These are phyloP conservation scores for Thalassaphorura encarpata DNA, from an alignment of 1,140 invertebrate genomes.

Conservation along the genomic window DNA sequence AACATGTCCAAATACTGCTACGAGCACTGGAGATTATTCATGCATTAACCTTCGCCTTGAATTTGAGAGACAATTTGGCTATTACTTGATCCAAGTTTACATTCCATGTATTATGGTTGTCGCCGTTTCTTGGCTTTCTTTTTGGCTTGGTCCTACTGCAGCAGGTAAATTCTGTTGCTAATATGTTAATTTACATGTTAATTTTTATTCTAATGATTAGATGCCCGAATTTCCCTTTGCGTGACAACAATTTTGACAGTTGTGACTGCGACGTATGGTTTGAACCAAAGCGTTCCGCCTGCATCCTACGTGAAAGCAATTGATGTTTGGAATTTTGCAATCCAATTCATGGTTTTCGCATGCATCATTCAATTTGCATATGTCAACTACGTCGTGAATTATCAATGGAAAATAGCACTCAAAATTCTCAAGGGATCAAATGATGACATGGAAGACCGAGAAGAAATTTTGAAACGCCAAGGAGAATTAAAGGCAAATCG, in stretches of 20 bases:
- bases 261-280: slow-evolving; percentile 46
- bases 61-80: slow-evolving; percentile 46
- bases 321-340: slow-evolving; percentile 40
- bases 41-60: slow-evolving; percentile 36
- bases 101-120: slow-evolving; percentile 46
- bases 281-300: slow-evolving; percentile 33
- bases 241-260: slow-evolving; percentile 49
- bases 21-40: slow-evolving; percentile 38
- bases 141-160: slow-evolving; percentile 47
- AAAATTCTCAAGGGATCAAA: background rate
- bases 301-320: slow-evolving; percentile 37
- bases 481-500: background rate
- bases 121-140: slow-evolving; percentile 49
- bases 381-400: background rate
- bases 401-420: background rate
- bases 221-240: slow-evolving; percentile 46
- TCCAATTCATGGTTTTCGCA: slow-evolving; percentile 3
- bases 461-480: background rate
- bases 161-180: no score
- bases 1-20: slow-evolving; percentile 41
- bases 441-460: background rate
- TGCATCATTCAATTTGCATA: slow-evolving; percentile 1
- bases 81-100: slow-evolving; percentile 47
- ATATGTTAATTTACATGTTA: no score
- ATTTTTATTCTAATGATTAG: no score